Conservation (phyloP, 2,113 vertebrate species). For the Amblyopsis rosae region DNA sequence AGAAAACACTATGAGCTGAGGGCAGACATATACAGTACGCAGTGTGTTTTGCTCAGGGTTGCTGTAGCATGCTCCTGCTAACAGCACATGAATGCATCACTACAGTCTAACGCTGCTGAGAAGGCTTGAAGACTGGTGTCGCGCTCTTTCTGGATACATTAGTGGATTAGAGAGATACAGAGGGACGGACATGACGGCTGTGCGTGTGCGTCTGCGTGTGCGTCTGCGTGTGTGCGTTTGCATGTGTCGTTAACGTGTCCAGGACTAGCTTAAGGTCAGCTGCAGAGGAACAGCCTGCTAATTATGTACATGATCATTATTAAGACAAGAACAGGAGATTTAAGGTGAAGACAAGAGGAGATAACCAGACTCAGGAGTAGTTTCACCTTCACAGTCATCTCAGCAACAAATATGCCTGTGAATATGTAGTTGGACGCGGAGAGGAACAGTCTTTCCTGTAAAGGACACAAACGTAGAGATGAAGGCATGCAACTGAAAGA, state of each 20-base stretch:
- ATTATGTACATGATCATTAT: slow-evolving; percentile 50
- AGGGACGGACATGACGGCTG: neutral
- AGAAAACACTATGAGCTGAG: too few species aligned
- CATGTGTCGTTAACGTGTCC: slow-evolving; percentile 33
- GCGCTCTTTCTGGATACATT: neutral
- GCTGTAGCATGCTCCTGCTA: neutral
- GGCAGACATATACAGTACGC: too few species aligned
- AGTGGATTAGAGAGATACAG: slow-evolving; percentile 13
- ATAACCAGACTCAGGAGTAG: neutral
- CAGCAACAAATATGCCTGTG: slow-evolving; percentile 94
- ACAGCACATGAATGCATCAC: slow-evolving; percentile 45
- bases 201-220: slow-evolving; percentile 7
- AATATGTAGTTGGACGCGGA: slow-evolving; percentile 97
- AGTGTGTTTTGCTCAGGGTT: neutral
- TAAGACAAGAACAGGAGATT: neutral
- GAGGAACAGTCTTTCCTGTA: slow-evolving; percentile 91
- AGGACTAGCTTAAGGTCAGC: slow-evolving; percentile 41
- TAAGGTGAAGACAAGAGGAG: neutral
- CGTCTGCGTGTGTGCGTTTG: slow-evolving; percentile 6
- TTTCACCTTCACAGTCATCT: slow-evolving; percentile 95
- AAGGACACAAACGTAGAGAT: slow-evolving; percentile 12
- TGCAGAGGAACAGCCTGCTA: slow-evolving; percentile 47
- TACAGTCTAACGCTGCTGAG: neutral
- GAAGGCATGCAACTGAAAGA: neutral
- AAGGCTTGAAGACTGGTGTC: slow-evolving; percentile 35